Evolutionary conservation across 1,140 invertebrate species (phyloP), one percentile per base, ranked within the genome.

Genomic region (Vollenhovia emeryi): DNA sequence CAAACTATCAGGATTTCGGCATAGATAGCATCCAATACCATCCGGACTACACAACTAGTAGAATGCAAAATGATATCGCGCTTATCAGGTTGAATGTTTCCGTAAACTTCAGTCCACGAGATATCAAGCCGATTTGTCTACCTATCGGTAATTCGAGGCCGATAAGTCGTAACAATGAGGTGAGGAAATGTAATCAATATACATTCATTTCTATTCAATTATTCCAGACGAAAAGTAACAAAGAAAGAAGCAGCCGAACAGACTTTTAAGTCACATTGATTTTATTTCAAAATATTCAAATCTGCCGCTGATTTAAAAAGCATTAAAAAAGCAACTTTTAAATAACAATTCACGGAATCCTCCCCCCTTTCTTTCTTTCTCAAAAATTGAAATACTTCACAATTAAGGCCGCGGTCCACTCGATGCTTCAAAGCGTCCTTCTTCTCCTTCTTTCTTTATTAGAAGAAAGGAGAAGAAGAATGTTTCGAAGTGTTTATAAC

Each of bases 31-130:
- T 95, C 2, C 94, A 96, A 8, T 88, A 93, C 0, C 97, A 97
- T 94, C 95, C 95, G 0, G 86, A 94, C 0, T 97, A 96, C 87
- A 92, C 90, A 18, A 91, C n/a, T n/a, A n/a, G n/a, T n/a, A n/a
- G 86, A 1, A 85, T 96, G 3, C 92, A 93, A 43, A 96, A 97
- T 87, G 97, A 97, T 86, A 96, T 97, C 74, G 97, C 95, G 2
- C 90, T 97, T 2, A 93, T 97, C 59, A 94, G 96, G 89, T 91
- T 97, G 0, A 88, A 93, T 0, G 83, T 90, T 64, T 92, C 95
- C 4, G 95, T 95, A 1, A 94, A 96, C 85, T 95, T 96, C 86
- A 86, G 90, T n/a, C 90, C 93, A 90, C 91, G 91, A 48, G 96
- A 90, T 74, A 95, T 95, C 64, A 95, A 94, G 64, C 95, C 96